phyloP scores from a whole-genome alignment of 2,113 vertebrate species.

The Sorex fumeus region DNA sequence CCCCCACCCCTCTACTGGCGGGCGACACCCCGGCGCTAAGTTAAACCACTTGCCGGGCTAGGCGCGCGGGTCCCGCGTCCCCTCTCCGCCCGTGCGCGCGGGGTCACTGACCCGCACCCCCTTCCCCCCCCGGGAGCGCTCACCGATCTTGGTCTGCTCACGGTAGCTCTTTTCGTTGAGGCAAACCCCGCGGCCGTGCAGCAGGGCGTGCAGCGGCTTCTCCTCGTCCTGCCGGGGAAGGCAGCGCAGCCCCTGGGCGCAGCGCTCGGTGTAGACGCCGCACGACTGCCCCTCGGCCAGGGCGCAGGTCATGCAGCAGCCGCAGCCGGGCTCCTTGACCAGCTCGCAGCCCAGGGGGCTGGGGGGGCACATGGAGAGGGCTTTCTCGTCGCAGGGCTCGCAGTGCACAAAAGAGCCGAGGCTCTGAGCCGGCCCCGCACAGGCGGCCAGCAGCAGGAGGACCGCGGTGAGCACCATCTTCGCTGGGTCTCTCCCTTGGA shows the following conservation, averaged over 20 bases:
- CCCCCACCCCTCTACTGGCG: conserved; percentile 12
- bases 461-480: conserved; percentile 90
- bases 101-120: conserved; percentile 29
- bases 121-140: conserved; percentile 87
- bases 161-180: conserved; percentile 98
- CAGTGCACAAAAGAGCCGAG: conserved; percentile 97
- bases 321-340: conserved; percentile 99
- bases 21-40: conserved; percentile 47
- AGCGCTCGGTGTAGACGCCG: conserved; percentile 98
- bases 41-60: conserved; percentile 70
- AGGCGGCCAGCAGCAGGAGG: conserved; percentile 92
- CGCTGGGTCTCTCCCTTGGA: conserved; percentile 70
- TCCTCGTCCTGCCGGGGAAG: conserved; percentile 97
- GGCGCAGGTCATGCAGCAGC: conserved; percentile 98
- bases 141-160: conserved; percentile 93
- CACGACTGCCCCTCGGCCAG: conserved; percentile 96
- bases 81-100: conserved; percentile 59
- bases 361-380: conserved; percentile 96
- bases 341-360: conserved; percentile 96
- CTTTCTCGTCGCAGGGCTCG: conserved; percentile 97
- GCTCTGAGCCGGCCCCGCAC: conserved; percentile 91
- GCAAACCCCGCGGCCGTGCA: conserved; percentile 97
- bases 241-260: conserved; percentile 96
- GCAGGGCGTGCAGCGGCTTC: conserved; percentile 97
- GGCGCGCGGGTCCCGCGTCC: conserved; percentile 41